These are phyloP conservation scores for Nesidiocoris tenuis DNA, from an alignment of 2,888 invertebrate genomes.

Conservation along the genomic window DNA sequence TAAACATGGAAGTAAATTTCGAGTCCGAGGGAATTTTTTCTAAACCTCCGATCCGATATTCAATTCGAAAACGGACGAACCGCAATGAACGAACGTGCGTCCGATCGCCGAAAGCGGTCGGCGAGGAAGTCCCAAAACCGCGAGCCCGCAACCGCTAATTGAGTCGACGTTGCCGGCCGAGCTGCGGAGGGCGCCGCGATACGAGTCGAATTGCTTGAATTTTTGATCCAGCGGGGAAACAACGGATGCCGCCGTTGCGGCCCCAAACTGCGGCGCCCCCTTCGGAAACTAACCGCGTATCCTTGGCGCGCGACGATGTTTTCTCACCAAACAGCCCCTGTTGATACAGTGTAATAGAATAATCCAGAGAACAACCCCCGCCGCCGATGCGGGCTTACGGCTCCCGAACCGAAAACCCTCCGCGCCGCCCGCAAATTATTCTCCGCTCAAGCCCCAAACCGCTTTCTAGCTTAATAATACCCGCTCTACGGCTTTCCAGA, in stretches of 20 bases:
- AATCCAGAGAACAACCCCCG: slow-evolving; percentile 58
- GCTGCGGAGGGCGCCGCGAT: not conserved
- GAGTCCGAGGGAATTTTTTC: too few species aligned
- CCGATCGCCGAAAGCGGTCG: too few species aligned
- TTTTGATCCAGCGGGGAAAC: slow-evolving; percentile 33
- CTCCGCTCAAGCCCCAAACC: slow-evolving; percentile 5
- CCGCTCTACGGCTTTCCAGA: not conserved
- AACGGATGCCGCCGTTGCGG: slow-evolving; percentile 5
- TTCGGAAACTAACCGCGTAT: not conserved
- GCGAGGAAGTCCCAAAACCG: too few species aligned
- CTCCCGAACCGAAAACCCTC: too few species aligned
- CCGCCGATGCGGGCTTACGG: too few species aligned
- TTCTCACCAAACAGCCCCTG: slow-evolving; percentile 54
- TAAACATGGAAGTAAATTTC: too few species aligned
- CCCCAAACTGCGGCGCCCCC: not conserved
- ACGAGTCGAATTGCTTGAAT: slow-evolving; percentile 33
- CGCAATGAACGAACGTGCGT: too few species aligned
- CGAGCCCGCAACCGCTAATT: not conserved
- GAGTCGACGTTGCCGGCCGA: not conserved
- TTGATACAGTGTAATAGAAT: slow-evolving; percentile 71
- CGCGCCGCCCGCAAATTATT: slow-evolving; percentile 35
- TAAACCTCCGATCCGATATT: too few species aligned
- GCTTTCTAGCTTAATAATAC: slow-evolving; percentile 31
- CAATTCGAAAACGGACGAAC: too few species aligned
- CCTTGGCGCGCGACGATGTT: slow-evolving; percentile 23